Conservation (phyloP, 92 coral and sea anemone species). For the Parazoanthus darwini region DNA sequence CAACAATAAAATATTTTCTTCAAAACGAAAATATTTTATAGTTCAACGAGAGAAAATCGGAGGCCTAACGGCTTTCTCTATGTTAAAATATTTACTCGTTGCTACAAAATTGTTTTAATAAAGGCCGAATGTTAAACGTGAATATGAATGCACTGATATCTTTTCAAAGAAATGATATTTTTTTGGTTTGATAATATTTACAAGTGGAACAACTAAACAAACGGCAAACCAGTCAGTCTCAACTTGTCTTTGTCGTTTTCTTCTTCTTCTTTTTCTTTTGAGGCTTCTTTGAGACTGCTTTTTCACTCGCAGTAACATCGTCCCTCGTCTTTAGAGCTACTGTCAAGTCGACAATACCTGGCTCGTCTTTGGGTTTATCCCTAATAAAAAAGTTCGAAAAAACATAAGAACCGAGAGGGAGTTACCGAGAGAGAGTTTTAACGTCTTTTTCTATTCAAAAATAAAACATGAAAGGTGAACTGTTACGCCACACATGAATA, state of each 20-base stretch:
- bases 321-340: slow-evolving; percentile 19
- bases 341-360: not conserved
- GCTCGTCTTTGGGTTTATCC: not conserved
- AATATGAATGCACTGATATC: not conserved
- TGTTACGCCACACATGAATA: no score
- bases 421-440: no score
- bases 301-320: not conserved
- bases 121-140: no score
- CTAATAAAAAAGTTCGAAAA: not conserved
- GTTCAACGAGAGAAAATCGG: no score
- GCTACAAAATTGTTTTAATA: not conserved
- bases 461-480: no score
- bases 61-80: no score
- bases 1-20: no score
- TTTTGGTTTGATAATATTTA: slow-evolving; percentile 11
- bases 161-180: not conserved
- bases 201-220: slow-evolving; percentile 16
- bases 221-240: not conserved
- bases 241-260: slow-evolving; percentile 4
- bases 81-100: not conserved
- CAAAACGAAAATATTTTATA: no score
- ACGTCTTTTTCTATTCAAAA: no score
- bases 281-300: slow-evolving; percentile 27
- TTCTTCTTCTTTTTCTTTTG: slow-evolving; percentile 43
- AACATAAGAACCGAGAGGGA: no score